Evolutionary conservation across 64 coral and sea anemone species (phyloP).

Genomic region (Montipora cactus): DNA sequence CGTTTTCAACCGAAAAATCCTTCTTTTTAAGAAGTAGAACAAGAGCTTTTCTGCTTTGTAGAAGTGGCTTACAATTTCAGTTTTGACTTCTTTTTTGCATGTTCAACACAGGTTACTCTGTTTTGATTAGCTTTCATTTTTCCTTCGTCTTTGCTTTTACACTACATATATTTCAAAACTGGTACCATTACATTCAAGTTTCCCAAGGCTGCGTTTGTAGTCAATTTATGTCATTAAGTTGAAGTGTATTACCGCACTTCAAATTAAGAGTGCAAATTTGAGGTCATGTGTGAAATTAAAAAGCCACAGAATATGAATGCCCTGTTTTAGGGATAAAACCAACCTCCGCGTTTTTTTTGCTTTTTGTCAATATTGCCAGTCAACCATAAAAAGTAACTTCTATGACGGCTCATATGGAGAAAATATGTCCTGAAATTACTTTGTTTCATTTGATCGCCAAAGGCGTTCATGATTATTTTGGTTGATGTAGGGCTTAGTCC

Average conservation of each 20-base stretch:
- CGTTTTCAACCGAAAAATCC: neutral
- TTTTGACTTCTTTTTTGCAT: neutral
- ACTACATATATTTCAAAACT: neutral
- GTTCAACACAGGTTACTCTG: neutral
- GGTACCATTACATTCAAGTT: neutral
- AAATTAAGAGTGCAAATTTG: neutral
- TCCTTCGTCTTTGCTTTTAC: neutral
- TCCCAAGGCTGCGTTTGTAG: neutral
- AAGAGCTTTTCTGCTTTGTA: neutral
- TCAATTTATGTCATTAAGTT: neutral
- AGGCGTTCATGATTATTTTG: neutral
- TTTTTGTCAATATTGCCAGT: neutral
- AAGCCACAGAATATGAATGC: neutral
- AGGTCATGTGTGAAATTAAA: neutral
- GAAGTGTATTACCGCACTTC: neutral
- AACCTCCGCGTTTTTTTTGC: neutral
- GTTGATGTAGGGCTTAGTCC: neutral
- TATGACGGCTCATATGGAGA: neutral
- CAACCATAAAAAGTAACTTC: neutral
- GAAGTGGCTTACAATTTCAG: neutral
- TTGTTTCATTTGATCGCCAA: neutral
- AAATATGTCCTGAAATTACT: neutral
- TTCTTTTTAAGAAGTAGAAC: neutral
- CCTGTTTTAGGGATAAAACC: neutral
- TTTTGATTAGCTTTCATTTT: neutral